Evolutionary conservation across 2,888 invertebrate genomes (phyloP).

Genomic region (Scaptomyza polygonia): DNA sequence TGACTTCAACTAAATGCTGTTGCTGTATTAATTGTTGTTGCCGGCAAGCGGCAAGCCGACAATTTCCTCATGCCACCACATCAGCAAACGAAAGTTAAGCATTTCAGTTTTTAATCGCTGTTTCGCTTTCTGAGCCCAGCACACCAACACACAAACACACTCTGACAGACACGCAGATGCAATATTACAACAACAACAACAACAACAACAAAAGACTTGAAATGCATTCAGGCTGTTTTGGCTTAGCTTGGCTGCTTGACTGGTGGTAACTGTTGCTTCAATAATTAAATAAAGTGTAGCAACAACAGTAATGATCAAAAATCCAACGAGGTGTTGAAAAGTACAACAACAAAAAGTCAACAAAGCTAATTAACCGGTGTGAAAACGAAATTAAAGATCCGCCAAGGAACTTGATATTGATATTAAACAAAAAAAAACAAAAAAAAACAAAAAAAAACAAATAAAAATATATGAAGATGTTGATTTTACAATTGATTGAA

Average conservation of each 20-base stretch:
- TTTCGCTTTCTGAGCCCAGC: constrained; percentile 76
- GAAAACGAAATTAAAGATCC: constrained; percentile 30
- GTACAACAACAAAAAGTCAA: constrained; percentile 22
- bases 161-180: constrained; percentile 46
- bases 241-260: constrained; percentile 38
- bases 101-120: constrained; percentile 69
- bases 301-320: constrained; percentile 36
- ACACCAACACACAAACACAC: constrained; percentile 46
- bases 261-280: too few relatives aligned
- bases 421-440: background rate
- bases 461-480: background rate
- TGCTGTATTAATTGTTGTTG: constrained; percentile 5
- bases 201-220: constrained; percentile 12
- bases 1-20: constrained; percentile 13
- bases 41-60: constrained; percentile 28
- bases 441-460: background rate
- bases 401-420: constrained; percentile 3
- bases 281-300: constrained; percentile 57
- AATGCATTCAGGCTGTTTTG: constrained; percentile 32
- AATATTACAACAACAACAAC: too few relatives aligned
- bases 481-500: too few relatives aligned
- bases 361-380: constrained; percentile 43
- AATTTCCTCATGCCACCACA: constrained; percentile 66
- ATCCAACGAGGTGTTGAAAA: constrained; percentile 58
- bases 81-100: constrained; percentile 69